Evolutionary conservation across 2,113 vertebrate species (phyloP).

Genomic region (Malurus cyaneus): DNA sequence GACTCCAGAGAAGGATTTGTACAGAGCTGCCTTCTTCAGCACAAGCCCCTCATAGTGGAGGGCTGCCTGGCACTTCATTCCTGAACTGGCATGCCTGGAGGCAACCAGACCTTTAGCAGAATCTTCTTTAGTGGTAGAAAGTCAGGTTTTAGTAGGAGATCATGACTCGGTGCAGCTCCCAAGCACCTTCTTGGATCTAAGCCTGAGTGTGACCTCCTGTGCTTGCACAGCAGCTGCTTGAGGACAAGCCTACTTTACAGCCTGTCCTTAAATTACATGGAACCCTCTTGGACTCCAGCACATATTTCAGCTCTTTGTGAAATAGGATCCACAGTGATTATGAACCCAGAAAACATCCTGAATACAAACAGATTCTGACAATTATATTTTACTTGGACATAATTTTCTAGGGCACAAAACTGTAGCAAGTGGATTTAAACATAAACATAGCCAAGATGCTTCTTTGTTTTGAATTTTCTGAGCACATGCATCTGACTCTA

Average conservation of each 20-base stretch:
- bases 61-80: neutral
- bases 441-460: neutral
- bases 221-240: neutral
- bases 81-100: fast-evolving
- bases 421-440: neutral
- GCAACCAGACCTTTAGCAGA: neutral
- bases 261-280: neutral
- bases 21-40: neutral
- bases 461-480: neutral
- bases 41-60: neutral
- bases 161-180: neutral
- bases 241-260: neutral
- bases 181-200: neutral
- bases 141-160: neutral
- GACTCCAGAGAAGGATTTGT: neutral
- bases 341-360: neutral
- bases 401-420: neutral
- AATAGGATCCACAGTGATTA: neutral
- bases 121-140: neutral
- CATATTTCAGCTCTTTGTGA: neutral
- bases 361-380: neutral
- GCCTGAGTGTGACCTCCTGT: fast-evolving
- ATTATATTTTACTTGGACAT: neutral
- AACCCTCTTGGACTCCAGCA: neutral
- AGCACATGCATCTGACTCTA: neutral